Evolutionary conservation across 2,888 invertebrate species (phyloP).

Genomic region (Eupithecia insigniata): DNA sequence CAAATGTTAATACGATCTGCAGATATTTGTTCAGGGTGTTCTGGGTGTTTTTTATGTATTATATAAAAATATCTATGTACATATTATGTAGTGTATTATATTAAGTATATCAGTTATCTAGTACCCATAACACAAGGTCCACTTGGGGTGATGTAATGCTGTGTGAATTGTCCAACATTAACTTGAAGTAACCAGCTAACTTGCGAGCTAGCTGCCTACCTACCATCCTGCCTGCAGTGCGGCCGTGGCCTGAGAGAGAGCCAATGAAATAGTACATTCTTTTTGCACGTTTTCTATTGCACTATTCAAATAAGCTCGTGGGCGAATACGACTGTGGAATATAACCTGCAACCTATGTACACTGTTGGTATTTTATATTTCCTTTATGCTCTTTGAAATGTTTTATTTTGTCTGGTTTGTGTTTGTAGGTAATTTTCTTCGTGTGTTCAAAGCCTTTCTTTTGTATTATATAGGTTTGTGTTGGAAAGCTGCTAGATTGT

Average conservation of each 20-base stretch:
- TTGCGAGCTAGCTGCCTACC: too few species aligned
- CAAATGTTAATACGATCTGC: too few species aligned
- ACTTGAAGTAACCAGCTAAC: too few species aligned
- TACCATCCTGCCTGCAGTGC: conserved; percentile 40
- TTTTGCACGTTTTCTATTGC: conserved; percentile 45
- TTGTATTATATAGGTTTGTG: conserved; percentile 10
- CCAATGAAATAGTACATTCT: conserved; percentile 49
- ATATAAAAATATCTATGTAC: too few species aligned
- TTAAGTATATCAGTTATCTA: too few species aligned
- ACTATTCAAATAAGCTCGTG: conserved; percentile 42
- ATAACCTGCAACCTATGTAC: not conserved
- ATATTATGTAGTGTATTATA: too few species aligned
- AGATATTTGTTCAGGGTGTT: too few species aligned
- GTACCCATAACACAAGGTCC: too few species aligned
- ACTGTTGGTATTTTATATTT: conserved; percentile 17
- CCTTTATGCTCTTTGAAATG: conserved; percentile 18
- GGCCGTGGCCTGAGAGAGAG: conserved; percentile 43
- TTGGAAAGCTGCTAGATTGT: conserved; percentile 8
- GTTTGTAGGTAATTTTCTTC: conserved; percentile 15
- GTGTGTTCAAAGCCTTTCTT: conserved; percentile 15
- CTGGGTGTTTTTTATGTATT: too few species aligned
- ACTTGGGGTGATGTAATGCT: too few species aligned
- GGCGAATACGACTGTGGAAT: conserved; percentile 24
- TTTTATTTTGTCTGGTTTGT: conserved; percentile 16
- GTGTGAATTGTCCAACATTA: too few species aligned